These are phyloP conservation scores for Calidris pygmaea DNA, from an alignment of 2,113 vertebrate species.

Conservation along the genomic window DNA sequence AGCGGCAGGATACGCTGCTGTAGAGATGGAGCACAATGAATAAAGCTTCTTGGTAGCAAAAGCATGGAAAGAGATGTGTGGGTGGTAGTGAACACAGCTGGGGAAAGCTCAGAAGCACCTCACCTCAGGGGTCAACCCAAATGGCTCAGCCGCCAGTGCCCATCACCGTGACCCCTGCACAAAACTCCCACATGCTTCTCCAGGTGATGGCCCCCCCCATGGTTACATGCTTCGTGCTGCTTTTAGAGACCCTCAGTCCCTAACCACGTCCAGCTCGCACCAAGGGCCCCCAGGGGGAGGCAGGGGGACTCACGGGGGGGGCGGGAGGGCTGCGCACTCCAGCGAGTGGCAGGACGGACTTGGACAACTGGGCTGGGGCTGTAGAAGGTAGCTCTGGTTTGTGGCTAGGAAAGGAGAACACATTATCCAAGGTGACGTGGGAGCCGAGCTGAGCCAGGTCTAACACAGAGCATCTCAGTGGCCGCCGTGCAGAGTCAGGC, in stretches of 20 bases:
- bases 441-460: background rate
- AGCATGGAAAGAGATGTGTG: rapidly evolving
- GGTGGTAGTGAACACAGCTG: too few relatives aligned
- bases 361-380: conserved; percentile 77
- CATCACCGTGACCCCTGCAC: background rate
- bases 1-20: conserved; percentile 62
- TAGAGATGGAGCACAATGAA: background rate
- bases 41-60: background rate
- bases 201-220: background rate
- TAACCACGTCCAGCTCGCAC: rapidly evolving
- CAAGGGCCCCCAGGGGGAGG: rapidly evolving
- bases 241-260: background rate
- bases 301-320: conserved; percentile 77
- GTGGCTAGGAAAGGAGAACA: conserved; percentile 72
- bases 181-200: rapidly evolving
- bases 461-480: background rate
- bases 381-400: conserved; percentile 80
- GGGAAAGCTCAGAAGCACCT: background rate
- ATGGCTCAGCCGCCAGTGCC: rapidly evolving
- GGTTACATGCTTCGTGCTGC: background rate
- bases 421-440: background rate
- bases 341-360: conserved; percentile 81
- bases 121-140: background rate
- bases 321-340: conserved; percentile 81
- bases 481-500: rapidly evolving